Evolutionary conservation across 2,113 vertebrate species (phyloP), one percentile per base, ranked within the genome.

Genomic region (Sceloporus undulatus): DNA sequence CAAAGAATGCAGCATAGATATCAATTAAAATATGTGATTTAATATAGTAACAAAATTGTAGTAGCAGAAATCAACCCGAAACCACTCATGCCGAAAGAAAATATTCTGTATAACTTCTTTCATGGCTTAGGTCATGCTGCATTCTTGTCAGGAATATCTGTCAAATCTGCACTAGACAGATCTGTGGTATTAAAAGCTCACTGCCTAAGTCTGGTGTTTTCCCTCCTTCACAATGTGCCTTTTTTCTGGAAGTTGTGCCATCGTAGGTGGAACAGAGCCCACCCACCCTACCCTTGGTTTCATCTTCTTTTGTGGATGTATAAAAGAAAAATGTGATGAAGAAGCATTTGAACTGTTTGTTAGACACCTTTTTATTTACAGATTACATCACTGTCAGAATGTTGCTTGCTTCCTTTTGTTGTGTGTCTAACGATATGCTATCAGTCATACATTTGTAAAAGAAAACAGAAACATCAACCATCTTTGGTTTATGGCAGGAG

Each of bases 401-500:
- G 79, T 66, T 70, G 2, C 71, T 76, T 91, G 48, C 8, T 88
- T 92, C 83, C 1, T 85, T 84, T 93, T 85, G 38, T 80, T 94
- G 84, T 78, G 85, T 93, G 25, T 2, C 76, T 92, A 88, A 38
- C 79, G 79, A 74, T 56, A 86, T 90, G 65, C 91, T 56, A 84
- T 84, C 86, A 87, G 83, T 88, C 80, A 52, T 74, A 25, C 88
- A 88, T 74, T 73, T 88, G 27, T 77, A 71, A 66, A 70, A 81
- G 29, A 89, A 82, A 27, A 42, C 9, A 90, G 18, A 27, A 89
- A 94, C 92, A 94, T 88, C 74, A 0, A 93, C 89, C 79, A 0
- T 42, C 89, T 91, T 86, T 94, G 48, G 62, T 91, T 84, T 94
- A n/a, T 94, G 83, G 83, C 95, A 99, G 99, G 97, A 99, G 98